Percentiles rank a stretch among this genome's conserved stretches.
Evolutionary conservation across 2,113 vertebrate genomes (phyloP).

Genomic region (Heptranchias perlo): DNA sequence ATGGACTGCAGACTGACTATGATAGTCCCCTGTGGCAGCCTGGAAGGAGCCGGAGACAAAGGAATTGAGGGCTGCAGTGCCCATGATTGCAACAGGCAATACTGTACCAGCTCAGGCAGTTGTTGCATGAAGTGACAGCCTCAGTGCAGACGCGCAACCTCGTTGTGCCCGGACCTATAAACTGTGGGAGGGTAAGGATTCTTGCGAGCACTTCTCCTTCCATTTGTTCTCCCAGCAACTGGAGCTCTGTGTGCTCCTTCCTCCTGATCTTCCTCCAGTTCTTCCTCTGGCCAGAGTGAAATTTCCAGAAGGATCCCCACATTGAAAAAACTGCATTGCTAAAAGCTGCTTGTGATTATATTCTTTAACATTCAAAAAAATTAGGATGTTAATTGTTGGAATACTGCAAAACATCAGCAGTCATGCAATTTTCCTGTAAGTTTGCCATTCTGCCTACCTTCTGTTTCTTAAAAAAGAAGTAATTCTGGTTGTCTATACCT

Average conservation of each 20-base stretch:
- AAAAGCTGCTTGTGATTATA: not conserved
- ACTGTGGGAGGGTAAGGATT: not conserved
- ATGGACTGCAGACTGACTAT: not conserved
- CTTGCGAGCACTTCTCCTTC: not conserved
- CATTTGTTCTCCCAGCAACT: not conserved
- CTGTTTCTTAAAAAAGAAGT: not conserved
- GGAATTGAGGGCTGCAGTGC: too few relatives aligned
- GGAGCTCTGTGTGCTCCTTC: not conserved
- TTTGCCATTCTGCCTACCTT: conserved; percentile 9
- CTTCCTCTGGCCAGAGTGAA: not conserved
- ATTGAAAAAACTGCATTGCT: not conserved
- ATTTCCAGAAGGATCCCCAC: not conserved
- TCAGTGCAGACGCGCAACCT: too few relatives aligned
- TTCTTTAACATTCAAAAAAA: conserved; percentile 1
- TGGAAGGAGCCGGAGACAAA: too few relatives aligned
- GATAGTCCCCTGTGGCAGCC: too few relatives aligned
- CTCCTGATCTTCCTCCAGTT: not conserved
- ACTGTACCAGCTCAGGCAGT: too few relatives aligned
- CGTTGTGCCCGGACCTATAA: not conserved
- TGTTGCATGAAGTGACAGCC: too few relatives aligned
- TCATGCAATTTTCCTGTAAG: conserved; percentile 32
- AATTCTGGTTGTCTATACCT: not conserved
- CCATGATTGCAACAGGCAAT: too few relatives aligned
- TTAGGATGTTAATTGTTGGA: conserved; percentile 21
- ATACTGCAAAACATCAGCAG: conserved; percentile 15